Percentiles rank a stretch among this genome's conserved stretches.
These are phyloP conservation scores for Brachionus koreanus DNA, from an alignment of 1,140 invertebrate species.

Conservation along the genomic window DNA sequence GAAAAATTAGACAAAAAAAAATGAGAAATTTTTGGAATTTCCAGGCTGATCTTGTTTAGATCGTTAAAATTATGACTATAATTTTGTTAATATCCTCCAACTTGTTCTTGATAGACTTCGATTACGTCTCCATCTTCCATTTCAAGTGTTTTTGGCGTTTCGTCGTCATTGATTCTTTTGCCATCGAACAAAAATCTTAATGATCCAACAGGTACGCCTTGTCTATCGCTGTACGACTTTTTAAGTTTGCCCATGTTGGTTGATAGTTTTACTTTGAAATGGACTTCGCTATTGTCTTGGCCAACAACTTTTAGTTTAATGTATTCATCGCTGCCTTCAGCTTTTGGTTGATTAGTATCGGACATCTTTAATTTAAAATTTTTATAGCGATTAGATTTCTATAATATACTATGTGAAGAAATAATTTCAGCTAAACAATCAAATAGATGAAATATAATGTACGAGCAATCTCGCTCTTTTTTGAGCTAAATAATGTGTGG, in stretches of 20 bases:
- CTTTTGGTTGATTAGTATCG: conserved; percentile 37
- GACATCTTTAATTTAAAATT: conserved; percentile 9
- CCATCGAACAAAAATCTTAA: conserved; percentile 45
- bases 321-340: conserved; percentile 42
- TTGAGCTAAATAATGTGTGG: background rate
- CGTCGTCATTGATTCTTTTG: conserved; percentile 42
- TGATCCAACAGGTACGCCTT: conserved; percentile 53
- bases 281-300: conserved; percentile 68
- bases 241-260: conserved; percentile 76
- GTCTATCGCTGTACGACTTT: conserved; percentile 73
- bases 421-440: background rate
- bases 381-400: background rate
- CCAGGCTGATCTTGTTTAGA: background rate
- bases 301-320: conserved; percentile 45
- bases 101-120: conserved; percentile 46
- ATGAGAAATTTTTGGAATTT: background rate
- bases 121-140: conserved; percentile 45
- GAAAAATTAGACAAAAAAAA: conserved; percentile 7
- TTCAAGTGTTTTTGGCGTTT: conserved; percentile 43
- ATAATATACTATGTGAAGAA: background rate
- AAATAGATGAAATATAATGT: conserved; percentile 3
- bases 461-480: background rate
- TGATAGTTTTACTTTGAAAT: conserved; percentile 75
- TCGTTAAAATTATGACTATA: background rate
- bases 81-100: conserved; percentile 19